Percentiles rank a stretch among this genome's conserved stretches.
Evolutionary conservation across 2,888 invertebrate species (phyloP).

Genomic region (Apamea sordens): DNA sequence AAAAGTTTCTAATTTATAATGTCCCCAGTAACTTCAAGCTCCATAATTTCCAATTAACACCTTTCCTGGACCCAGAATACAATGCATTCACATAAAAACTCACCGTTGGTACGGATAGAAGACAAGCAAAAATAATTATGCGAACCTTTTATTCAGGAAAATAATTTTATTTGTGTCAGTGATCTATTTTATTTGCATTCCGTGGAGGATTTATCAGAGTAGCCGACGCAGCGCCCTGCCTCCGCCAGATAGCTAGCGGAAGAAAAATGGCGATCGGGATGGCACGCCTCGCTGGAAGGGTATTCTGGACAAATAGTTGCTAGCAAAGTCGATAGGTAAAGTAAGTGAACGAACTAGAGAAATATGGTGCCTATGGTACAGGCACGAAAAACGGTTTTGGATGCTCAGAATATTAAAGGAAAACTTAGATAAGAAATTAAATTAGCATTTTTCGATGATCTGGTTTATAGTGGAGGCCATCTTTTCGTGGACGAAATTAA

Average conservation of each 20-base stretch:
- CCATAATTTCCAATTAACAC: slow-evolving; percentile 59
- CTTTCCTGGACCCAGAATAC: slow-evolving; percentile 24
- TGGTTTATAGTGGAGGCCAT: background rate
- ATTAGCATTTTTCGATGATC: background rate
- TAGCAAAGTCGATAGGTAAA: slow-evolving; percentile 35
- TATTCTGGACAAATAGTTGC: slow-evolving; percentile 60
- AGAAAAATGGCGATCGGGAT: slow-evolving; percentile 78
- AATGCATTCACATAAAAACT: slow-evolving; percentile 37
- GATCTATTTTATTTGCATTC: slow-evolving; percentile 77
- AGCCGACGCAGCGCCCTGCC: slow-evolving; percentile 77
- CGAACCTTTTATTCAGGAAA: slow-evolving; percentile 54
- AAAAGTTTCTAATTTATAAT: slow-evolving; percentile 50
- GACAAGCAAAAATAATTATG: slow-evolving; percentile 52
- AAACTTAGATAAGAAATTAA: background rate
- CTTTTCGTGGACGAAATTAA: background rate
- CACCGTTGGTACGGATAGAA: slow-evolving; percentile 15
- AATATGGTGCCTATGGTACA: slow-evolving; percentile 12
- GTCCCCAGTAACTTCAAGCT: slow-evolving; percentile 52
- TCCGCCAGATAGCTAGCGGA: slow-evolving; percentile 74
- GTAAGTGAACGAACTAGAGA: slow-evolving; percentile 25
- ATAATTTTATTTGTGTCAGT: slow-evolving; percentile 59
- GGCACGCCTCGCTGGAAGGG: slow-evolving; percentile 67
- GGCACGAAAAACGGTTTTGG: background rate
- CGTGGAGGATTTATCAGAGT: slow-evolving; percentile 76
- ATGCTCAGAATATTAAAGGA: slow-evolving; percentile 1